A percentile compares a stretch with the other conserved stretches of the same genome.
Evolutionary conservation across 2,113 vertebrate genomes (phyloP).

Genomic region (Pongo pygmaeus): DNA sequence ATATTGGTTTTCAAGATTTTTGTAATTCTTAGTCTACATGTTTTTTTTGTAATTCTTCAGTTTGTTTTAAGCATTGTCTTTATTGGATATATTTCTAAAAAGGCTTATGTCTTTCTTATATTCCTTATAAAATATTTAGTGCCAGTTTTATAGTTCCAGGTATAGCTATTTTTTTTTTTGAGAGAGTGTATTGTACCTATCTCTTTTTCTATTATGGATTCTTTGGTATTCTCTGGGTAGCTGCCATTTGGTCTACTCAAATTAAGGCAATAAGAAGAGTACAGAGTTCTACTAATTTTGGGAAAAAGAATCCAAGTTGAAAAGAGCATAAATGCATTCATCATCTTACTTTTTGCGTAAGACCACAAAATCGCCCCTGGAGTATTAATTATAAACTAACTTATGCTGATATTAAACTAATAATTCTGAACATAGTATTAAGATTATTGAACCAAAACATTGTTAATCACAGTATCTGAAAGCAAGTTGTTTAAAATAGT

Average conservation of each 20-base stretch:
- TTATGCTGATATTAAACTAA: not conserved
- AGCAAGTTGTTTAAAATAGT: not conserved
- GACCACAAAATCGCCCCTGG: not conserved
- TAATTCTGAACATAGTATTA: not conserved
- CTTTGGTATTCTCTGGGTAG: not conserved
- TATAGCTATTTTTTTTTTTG: not conserved
- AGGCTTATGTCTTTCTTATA: not conserved
- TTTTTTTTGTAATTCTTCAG: not conserved
- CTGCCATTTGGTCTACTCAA: not conserved
- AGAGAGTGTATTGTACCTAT: not conserved
- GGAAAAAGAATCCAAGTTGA: not conserved
- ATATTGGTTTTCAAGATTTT: not conserved
- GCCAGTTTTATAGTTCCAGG: constrained; percentile 2
- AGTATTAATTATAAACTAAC: constrained; percentile 7
- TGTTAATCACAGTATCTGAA: not conserved
- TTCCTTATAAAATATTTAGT: not conserved
- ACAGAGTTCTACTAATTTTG: not conserved
- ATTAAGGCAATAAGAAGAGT: not conserved
- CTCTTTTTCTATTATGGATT: not conserved
- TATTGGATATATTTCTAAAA: not conserved
- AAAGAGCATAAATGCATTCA: not conserved
- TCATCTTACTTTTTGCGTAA: not conserved
- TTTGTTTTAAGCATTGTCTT: not conserved
- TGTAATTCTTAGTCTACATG: not conserved
- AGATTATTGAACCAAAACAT: not conserved